These are phyloP conservation scores for Biston betularia DNA, from an alignment of 2,888 invertebrate genomes.

Conservation along the genomic window DNA sequence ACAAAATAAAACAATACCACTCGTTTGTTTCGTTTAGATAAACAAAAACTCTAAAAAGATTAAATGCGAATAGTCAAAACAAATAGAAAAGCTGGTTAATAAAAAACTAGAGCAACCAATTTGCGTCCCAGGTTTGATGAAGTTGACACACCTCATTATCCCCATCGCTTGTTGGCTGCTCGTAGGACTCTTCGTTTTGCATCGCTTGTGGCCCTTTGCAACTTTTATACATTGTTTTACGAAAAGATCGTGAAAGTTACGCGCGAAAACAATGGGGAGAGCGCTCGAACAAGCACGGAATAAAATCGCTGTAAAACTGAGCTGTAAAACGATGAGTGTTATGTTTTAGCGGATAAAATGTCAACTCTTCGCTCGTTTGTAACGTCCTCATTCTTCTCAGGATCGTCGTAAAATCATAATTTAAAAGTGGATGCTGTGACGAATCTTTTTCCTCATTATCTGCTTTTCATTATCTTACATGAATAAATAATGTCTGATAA, in stretches of 20 bases:
- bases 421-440: slow-evolving; percentile 7
- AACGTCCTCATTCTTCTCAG: slow-evolving; percentile 17
- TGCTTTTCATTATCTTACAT: no score
- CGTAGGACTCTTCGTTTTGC: slow-evolving; percentile 31
- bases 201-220: slow-evolving; percentile 43
- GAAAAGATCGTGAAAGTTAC: slow-evolving; percentile 59
- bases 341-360: slow-evolving; percentile 51
- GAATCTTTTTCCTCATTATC: neutral
- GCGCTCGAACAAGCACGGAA: slow-evolving; percentile 48
- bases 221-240: slow-evolving; percentile 60
- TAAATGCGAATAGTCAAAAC: neutral
- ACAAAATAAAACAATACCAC: no score
- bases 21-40: no score
- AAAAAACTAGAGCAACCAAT: slow-evolving; percentile 12
- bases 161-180: slow-evolving; percentile 9
- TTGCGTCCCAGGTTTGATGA: slow-evolving; percentile 20
- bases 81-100: slow-evolving; percentile 1
- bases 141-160: slow-evolving; percentile 31
- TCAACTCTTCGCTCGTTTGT: slow-evolving; percentile 29
- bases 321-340: slow-evolving; percentile 54
- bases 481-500: neutral
- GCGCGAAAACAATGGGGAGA: slow-evolving; percentile 55
- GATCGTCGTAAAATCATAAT: slow-evolving; percentile 10
- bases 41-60: neutral
- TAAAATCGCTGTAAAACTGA: slow-evolving; percentile 52